phyloP scores from a whole-genome alignment of 2,888 invertebrate species.

The Augochlorella aurata region DNA sequence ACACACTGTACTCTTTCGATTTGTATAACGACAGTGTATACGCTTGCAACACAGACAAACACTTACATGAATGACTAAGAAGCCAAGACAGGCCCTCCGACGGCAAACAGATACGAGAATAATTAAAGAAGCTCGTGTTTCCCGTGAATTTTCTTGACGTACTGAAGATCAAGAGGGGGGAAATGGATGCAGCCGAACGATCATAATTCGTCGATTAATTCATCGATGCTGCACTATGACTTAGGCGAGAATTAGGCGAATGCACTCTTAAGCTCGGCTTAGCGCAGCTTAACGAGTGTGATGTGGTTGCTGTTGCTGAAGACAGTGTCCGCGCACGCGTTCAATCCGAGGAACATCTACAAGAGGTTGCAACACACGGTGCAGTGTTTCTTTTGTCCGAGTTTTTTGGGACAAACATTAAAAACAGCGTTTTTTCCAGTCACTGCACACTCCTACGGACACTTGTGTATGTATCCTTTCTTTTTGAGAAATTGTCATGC shows the following conservation, averaged over 20 bases:
- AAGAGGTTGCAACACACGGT: not conserved
- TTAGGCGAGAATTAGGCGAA: conserved; percentile 38
- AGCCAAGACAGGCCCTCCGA: not conserved
- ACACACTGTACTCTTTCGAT: too few relatives aligned
- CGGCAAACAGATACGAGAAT: not conserved
- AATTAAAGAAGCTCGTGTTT: not conserved
- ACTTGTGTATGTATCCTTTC: conserved; percentile 6
- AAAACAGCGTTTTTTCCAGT: not conserved
- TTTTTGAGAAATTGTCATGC: conserved; percentile 11
- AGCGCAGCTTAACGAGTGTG: not conserved
- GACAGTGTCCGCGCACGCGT: conserved; percentile 25
- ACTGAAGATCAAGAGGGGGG: conserved; percentile 7
- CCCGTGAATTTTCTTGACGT: not conserved
- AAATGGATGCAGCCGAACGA: not conserved
- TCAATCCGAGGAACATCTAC: conserved; percentile 16
- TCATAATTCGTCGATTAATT: conserved; percentile 58
- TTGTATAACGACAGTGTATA: not conserved
- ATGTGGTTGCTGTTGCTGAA: conserved; percentile 45
- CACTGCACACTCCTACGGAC: not conserved
- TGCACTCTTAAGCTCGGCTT: not conserved
- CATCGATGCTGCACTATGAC: conserved; percentile 44
- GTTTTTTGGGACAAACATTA: not conserved
- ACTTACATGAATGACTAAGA: conserved; percentile 6
- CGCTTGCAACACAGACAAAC: not conserved
- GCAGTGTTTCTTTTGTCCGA: conserved; percentile 9